Conservation (phyloP, 2,113 vertebrate species). For the Nothoprocta perdicaria region DNA sequence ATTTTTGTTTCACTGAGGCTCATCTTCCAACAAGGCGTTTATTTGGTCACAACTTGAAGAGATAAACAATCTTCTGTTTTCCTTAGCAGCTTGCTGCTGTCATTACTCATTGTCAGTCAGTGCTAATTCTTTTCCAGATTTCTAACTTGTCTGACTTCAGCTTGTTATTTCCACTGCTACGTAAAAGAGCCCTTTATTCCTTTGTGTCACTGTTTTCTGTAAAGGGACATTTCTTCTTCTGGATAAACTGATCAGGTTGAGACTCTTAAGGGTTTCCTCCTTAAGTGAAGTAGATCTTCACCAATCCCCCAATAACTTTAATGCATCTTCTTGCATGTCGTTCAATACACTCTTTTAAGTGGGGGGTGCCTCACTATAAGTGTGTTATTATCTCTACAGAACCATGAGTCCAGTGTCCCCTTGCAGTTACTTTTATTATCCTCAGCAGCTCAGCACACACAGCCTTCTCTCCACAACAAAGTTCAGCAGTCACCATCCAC, state of each 20-base stretch:
- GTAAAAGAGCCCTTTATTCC: background rate
- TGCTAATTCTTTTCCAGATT: slow-evolving; percentile 36
- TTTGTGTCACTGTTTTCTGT: background rate
- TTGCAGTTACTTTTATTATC: background rate
- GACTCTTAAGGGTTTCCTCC: background rate
- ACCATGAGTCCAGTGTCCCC: background rate
- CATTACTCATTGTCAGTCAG: slow-evolving; percentile 22
- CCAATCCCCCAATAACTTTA: background rate
- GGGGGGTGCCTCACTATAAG: background rate
- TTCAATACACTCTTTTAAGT: background rate
- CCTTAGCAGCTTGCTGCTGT: slow-evolving; percentile 15
- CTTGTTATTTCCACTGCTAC: background rate
- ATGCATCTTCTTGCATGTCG: background rate
- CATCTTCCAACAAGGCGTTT: slow-evolving; percentile 38
- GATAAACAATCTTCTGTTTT: slow-evolving; percentile 16
- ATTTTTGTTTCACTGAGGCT: slow-evolving; percentile 2
- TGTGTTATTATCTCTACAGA: rapidly evolving
- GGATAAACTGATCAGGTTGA: background rate
- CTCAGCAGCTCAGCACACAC: background rate
- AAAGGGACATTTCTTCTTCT: background rate
- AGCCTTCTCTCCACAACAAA: background rate
- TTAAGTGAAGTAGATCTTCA: background rate
- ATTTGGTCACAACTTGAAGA: slow-evolving; percentile 43
- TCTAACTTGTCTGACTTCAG: background rate
- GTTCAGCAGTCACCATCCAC: background rate